phyloP scores from a whole-genome alignment of 64 coral and sea anemone genomes.

The Platygyra sinensis region DNA sequence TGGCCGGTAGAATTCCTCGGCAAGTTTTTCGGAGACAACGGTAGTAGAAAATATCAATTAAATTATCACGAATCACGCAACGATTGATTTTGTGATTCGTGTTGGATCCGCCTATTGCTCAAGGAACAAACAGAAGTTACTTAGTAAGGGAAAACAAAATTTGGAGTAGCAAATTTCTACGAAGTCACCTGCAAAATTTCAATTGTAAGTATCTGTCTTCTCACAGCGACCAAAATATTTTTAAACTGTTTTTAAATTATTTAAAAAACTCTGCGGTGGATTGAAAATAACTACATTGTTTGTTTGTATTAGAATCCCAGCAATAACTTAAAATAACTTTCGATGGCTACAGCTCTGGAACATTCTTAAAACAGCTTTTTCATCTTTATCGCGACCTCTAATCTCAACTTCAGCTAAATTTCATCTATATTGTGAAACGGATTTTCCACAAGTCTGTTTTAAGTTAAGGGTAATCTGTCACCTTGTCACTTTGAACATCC shows the following conservation, averaged over 20 bases:
- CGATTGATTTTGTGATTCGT: too few relatives aligned
- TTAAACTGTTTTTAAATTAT: background rate
- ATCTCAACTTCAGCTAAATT: background rate
- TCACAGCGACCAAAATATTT: conserved; percentile 6
- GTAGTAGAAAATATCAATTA: too few relatives aligned
- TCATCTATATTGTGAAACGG: conserved; percentile 1
- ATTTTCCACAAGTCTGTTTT: background rate
- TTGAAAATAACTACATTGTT: background rate
- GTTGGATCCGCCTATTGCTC: too few relatives aligned
- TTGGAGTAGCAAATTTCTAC: background rate
- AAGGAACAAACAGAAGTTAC: too few relatives aligned
- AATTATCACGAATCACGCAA: too few relatives aligned
- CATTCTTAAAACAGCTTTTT: background rate
- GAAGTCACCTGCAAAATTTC: background rate
- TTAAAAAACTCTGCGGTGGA: background rate
- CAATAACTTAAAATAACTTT: background rate
- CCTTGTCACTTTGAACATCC: background rate
- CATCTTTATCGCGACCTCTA: background rate
- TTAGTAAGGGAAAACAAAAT: too few relatives aligned
- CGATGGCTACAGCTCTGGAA: background rate
- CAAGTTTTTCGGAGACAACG: too few relatives aligned
- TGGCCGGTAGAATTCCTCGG: too few relatives aligned
- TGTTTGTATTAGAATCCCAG: background rate
- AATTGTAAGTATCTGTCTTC: background rate
- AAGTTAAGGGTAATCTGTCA: background rate